Evolutionary conservation across 2,113 vertebrate genomes (phyloP), one percentile per base, ranked within the genome.

Genomic region (Carettochelys insculpta): DNA sequence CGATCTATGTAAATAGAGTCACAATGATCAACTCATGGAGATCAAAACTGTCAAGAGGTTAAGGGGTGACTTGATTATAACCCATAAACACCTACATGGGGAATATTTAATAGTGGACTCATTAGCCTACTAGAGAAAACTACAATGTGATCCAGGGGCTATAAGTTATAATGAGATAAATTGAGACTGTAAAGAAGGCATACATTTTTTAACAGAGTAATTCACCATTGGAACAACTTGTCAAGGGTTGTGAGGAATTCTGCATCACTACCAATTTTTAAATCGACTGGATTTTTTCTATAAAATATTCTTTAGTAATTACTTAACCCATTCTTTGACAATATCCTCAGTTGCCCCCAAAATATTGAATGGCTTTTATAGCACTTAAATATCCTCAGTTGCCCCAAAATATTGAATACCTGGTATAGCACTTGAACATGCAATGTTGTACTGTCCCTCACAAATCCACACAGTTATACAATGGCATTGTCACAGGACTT

Each of bases 391-490:
- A 56, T 2, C 24, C 77, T 3, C 80, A 80, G 48, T 34, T 1
- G 3, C 20, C 8, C 17, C 52, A 4, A 56, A 29, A 47, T 81
- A 27, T 8, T 48, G 12, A 51, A 48, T 12, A 5, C 47, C 86
- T 73, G 88, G 24, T 24, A 83, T n/a, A 6, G 31, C 5, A 45
- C 51, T 77, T 87, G 24, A 24, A 8, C 19, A 9, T 50, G 50
- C 5, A 45, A 20, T n/a, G 7, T n/a, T 19, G 31, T 4, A 48
- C 0, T 41, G 1, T 71, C 3, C 3, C 53, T 45, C 43, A 73
- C 7, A 85, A 54, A 77, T 1, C 54, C 47, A 54, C 10, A 8
- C 71, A 61, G 48, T 68, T 53, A 20, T 29, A 45, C 6, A 3
- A 2, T 34, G 38, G 50, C 79, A 52, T 45, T 27, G 65, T 20